Evolutionary conservation across 2,888 invertebrate species (phyloP).

Genomic region (Parnassius mnemosyne): DNA sequence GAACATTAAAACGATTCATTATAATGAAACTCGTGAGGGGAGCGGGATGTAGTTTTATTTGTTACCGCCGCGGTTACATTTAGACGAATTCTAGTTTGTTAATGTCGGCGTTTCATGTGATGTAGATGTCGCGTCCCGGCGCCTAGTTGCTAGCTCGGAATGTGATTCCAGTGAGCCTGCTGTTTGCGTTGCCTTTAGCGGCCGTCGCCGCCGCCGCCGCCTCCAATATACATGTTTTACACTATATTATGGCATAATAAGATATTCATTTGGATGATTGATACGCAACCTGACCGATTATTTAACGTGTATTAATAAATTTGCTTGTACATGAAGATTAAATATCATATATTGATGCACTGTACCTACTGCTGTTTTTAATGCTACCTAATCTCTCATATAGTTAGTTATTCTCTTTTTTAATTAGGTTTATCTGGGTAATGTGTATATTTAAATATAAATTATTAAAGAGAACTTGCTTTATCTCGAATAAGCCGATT

Average conservation of each 20-base stretch:
- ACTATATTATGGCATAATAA: constrained; percentile 78
- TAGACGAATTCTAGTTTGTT: constrained; percentile 54
- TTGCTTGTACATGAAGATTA: constrained; percentile 89
- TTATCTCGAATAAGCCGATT: constrained; percentile 75
- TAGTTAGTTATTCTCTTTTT: constrained; percentile 44
- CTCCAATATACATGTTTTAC: constrained; percentile 29
- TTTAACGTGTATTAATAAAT: constrained; percentile 82
- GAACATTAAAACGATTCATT: constrained; percentile 67
- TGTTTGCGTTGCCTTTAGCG: constrained; percentile 33
- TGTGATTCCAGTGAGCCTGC: constrained; percentile 69
- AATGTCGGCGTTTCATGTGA: constrained; percentile 42
- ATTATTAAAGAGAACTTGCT: constrained; percentile 71
- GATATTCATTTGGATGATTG: constrained; percentile 65
- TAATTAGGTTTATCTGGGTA: constrained; percentile 76
- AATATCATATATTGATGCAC: constrained; percentile 89
- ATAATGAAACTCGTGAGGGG: constrained; percentile 64
- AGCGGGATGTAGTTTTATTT: constrained; percentile 66
- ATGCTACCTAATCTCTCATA: constrained; percentile 67
- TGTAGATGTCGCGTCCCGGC: constrained; percentile 37
- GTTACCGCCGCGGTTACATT: constrained; percentile 49
- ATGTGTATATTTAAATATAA: constrained; percentile 78
- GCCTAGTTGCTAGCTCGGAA: constrained; percentile 64
- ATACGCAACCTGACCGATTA: constrained; percentile 61
- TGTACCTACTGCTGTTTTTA: constrained; percentile 80
- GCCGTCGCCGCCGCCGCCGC: constrained; percentile 38